These are phyloP conservation scores for Gopherus flavomarginatus DNA, from an alignment of 2,113 vertebrate genomes.

Conservation along the genomic window DNA sequence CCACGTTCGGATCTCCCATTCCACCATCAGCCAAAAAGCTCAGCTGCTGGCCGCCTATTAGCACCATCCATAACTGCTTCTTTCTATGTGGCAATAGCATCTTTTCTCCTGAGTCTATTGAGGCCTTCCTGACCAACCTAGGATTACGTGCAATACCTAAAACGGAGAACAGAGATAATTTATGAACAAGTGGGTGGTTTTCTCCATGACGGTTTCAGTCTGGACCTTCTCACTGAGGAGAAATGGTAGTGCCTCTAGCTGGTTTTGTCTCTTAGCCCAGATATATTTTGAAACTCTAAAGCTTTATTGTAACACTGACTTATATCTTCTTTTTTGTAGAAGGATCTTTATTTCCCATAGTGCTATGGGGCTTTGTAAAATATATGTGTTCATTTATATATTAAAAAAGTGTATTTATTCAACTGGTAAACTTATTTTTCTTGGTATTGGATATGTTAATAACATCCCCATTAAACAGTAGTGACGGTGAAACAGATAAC, in stretches of 20 bases:
- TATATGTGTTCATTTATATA: conserved; percentile 92
- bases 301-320: conserved; percentile 83
- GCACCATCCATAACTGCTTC: conserved; percentile 57
- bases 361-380: conserved; percentile 92
- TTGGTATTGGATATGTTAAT: conserved; percentile 81
- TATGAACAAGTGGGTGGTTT: conserved; percentile 56
- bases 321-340: conserved; percentile 91
- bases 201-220: conserved; percentile 50
- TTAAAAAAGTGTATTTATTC: conserved; percentile 97
- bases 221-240: conserved; percentile 54
- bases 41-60: conserved; percentile 11
- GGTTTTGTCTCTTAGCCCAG: conserved; percentile 73
- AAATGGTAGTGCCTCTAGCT: conserved; percentile 73
- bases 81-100: conserved; percentile 66
- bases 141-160: conserved; percentile 46
- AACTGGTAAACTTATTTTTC: conserved; percentile 93
- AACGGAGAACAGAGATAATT: conserved; percentile 58
- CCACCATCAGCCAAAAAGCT: conserved; percentile 51
- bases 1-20: neutral
- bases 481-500: conserved; percentile 70
- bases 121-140: conserved; percentile 87
- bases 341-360: conserved; percentile 91
- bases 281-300: conserved; percentile 79
- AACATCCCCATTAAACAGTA: conserved; percentile 76
- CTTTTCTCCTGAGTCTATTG: conserved; percentile 75